Percentiles rank a stretch among this genome's conserved stretches.
phyloP scores from a whole-genome alignment of 2,888 invertebrate genomes.

The Penaeus monodon region DNA sequence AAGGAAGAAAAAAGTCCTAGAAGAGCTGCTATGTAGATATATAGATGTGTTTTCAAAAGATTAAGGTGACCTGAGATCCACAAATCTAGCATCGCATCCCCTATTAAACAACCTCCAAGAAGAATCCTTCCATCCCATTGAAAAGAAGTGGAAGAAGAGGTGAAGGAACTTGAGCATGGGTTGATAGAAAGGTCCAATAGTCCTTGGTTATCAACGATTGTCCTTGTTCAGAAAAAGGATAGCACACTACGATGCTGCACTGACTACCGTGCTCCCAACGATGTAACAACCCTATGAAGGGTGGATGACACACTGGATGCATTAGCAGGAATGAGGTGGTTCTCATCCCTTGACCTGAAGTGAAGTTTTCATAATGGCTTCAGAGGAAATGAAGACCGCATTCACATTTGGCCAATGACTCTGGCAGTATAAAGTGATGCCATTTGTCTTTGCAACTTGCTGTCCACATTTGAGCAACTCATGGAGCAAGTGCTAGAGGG shows the following conservation, averaged over 20 bases:
- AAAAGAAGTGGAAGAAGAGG: not conserved
- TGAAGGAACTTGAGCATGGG: not conserved
- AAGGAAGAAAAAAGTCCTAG: too few relatives aligned
- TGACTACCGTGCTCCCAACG: slow-evolving; percentile 6
- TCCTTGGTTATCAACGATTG: not conserved
- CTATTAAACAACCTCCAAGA: slow-evolving; percentile 1
- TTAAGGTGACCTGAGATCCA: not conserved
- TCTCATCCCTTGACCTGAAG: slow-evolving; percentile 31
- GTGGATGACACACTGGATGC: slow-evolving; percentile 30
- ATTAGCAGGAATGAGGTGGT: slow-evolving; percentile 1
- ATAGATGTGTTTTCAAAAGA: not conserved
- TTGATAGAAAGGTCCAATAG: slow-evolving; percentile 20
- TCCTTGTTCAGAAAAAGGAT: slow-evolving; percentile 22
- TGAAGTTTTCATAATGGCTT: slow-evolving; percentile 8
- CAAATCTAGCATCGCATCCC: not conserved
- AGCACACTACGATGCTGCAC: not conserved
- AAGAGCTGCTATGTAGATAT: not conserved
- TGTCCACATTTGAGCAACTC: not conserved
- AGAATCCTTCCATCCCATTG: not conserved
- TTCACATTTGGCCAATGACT: not conserved
- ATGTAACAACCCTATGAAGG: slow-evolving; percentile 22
- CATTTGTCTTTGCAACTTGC: not conserved
- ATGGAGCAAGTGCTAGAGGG: slow-evolving; percentile 14
- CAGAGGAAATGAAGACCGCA: slow-evolving; percentile 6
- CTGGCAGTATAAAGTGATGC: slow-evolving; percentile 8